Conservation (phyloP, 2,888 invertebrate species). For the Nymphalis urticae region DNA sequence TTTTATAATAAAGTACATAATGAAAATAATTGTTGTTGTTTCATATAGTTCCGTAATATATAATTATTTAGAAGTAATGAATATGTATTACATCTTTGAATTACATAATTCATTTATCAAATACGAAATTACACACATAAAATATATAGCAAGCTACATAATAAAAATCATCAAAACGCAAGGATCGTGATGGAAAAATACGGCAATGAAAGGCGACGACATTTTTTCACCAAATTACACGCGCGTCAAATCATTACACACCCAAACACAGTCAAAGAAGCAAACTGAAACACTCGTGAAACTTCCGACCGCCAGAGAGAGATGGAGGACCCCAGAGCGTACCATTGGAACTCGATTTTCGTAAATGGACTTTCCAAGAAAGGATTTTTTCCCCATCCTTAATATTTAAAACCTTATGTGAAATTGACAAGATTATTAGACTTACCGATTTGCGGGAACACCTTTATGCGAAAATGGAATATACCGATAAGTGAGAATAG, state of each 20-base stretch:
- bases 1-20: too few species aligned
- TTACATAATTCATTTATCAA: slow-evolving; percentile 35
- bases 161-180: slow-evolving; percentile 61
- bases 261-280: slow-evolving; percentile 80
- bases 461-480: not conserved
- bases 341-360: slow-evolving; percentile 55
- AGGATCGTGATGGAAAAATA: slow-evolving; percentile 56
- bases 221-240: slow-evolving; percentile 78
- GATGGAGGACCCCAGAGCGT: slow-evolving; percentile 51
- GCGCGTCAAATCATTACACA: slow-evolving; percentile 78
- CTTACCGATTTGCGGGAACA: not conserved
- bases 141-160: slow-evolving; percentile 46
- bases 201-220: slow-evolving; percentile 56
- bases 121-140: slow-evolving; percentile 35
- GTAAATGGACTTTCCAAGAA: not conserved
- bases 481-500: slow-evolving; percentile 43
- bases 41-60: too few species aligned
- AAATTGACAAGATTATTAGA: not conserved
- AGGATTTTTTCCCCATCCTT: not conserved
- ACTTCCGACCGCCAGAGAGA: slow-evolving; percentile 69
- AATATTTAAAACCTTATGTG: not conserved
- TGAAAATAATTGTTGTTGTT: too few species aligned
- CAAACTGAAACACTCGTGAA: slow-evolving; percentile 78
- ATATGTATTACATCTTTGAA: not conserved
- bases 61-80: not conserved